phyloP scores from a whole-genome alignment of 2,113 vertebrate species.

The Paraplagusia blochii region DNA sequence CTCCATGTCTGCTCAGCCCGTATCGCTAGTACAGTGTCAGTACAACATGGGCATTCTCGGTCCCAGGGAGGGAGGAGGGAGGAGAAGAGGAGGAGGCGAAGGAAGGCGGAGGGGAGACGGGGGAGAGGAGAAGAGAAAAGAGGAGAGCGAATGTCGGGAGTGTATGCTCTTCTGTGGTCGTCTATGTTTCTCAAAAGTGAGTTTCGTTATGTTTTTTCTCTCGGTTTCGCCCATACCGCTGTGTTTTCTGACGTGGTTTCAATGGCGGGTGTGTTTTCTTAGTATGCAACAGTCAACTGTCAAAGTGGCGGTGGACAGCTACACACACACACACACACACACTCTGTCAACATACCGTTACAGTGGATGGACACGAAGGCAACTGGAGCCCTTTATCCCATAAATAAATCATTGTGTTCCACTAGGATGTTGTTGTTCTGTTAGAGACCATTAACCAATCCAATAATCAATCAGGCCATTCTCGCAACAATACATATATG shows the following conservation, averaged over 20 bases:
- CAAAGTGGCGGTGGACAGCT: slow-evolving; percentile 19
- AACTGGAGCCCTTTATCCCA: slow-evolving; percentile 5
- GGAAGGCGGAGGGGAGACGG: slow-evolving; percentile 42
- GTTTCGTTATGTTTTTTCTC: slow-evolving; percentile 40
- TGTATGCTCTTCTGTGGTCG: slow-evolving; percentile 48
- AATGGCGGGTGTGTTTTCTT: slow-evolving; percentile 39
- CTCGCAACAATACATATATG: no score
- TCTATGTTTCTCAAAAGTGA: slow-evolving; percentile 27
- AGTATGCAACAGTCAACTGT: slow-evolving; percentile 42
- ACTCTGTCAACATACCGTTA: slow-evolving; percentile 22
- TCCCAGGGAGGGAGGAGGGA: slow-evolving; percentile 57
- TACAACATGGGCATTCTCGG: slow-evolving; percentile 79
- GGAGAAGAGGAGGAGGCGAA: slow-evolving; percentile 37
- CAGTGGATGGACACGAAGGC: slow-evolving; percentile 6
- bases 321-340: background rate
- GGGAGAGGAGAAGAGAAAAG: slow-evolving; percentile 29
- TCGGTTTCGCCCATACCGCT: background rate
- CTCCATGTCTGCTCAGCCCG: slow-evolving; percentile 82
- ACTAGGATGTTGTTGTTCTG: background rate
- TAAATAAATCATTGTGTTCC: slow-evolving; percentile 34
- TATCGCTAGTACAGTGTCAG: slow-evolving; percentile 78
- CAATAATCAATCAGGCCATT: background rate
- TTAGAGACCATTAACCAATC: background rate
- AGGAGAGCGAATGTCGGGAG: slow-evolving; percentile 65
- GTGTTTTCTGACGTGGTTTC: background rate